Base-by-base conservation (phyloP, 2,113 vertebrate species). In the Embiotoca jacksoni region DNA sequence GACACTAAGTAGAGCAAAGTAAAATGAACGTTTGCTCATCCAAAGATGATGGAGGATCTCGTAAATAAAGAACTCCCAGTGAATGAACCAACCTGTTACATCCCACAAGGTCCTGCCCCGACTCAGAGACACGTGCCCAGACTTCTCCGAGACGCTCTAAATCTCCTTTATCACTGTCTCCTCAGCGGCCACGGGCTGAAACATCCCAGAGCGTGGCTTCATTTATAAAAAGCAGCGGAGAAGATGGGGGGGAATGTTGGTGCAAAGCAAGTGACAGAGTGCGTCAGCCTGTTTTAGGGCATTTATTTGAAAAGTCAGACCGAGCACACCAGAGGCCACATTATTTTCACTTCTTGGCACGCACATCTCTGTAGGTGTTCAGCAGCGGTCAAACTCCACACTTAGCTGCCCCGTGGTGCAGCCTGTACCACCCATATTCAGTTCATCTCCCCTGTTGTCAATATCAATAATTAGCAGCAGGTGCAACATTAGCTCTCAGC, bases 391-490 rank as follows among this genome's bases (percentile, higher is more conserved):
- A 23, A 10, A 80, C n/a, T 70, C 62, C 67, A 59, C 15, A 30
- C 5, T 7, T 3, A 3, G 70, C 62, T 52, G 30, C 47, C 72
- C 81, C 0, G 64, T 3, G 6, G 75, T 56, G 75, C 35, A 54
- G 62, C 33, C 10, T 0, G 6, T 15, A 66, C 30, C 53, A 0
- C 33, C 44, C 6, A 44, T 31, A 23, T 69, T 55, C 80, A 74
- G 56, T 52, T 68, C 60, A 50, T 65, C 49, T 41, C 63, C 59
- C 72, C 80, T 72, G 69, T 58, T 69, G 73, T 69, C 72, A 78
- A 37, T 68, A 81, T 89, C 80, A 68, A 84, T 88, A 79, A 84
- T 76, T 60, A 75, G 60, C 88, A 82, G 82, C 80, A 73, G 84
- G 82, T 10, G 7, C 15, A 78, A 57, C 71, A 84, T 74, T 56